Conservation (phyloP, 2,113 vertebrate genomes). For the Ciconia maguari region DNA sequence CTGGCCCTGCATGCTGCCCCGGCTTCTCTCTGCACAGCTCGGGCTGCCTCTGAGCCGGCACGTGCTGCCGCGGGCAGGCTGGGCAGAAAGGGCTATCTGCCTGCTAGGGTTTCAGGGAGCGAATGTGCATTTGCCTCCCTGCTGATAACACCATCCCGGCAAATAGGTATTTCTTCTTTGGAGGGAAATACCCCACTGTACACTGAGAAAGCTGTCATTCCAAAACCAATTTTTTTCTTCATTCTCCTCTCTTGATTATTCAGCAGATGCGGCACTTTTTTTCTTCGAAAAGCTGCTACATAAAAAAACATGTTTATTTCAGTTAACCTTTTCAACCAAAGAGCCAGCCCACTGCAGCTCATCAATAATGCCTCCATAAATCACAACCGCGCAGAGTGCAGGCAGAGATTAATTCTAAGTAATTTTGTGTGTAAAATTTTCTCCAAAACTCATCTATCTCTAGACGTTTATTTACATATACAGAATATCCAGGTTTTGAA, state of each 20-base stretch:
- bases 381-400: not conserved
- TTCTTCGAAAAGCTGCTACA: not conserved
- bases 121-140: not conserved
- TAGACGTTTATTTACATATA: constrained; percentile 5
- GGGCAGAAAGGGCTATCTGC: not conserved
- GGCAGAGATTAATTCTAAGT: not conserved
- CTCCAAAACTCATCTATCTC: constrained; percentile 7
- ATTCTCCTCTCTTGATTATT: not conserved
- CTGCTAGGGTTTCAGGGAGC: not conserved
- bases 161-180: not conserved
- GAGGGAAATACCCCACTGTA: not conserved
- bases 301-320: constrained; percentile 1
- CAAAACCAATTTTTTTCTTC: not conserved
- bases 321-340: constrained; percentile 49
- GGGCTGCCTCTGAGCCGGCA: not conserved
- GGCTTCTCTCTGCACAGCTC: not conserved
- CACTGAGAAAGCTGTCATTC: not conserved
- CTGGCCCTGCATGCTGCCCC: not conserved
- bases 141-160: not conserved
- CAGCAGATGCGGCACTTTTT: not conserved
- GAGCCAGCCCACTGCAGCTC: not conserved
- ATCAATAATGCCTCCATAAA: constrained; percentile 7
- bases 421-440: constrained; percentile 32
- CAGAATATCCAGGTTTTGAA: not conserved
- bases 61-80: not conserved